Base-by-base conservation (phyloP, 1,140 invertebrate genomes). In the Sitobion miscanthi region DNA sequence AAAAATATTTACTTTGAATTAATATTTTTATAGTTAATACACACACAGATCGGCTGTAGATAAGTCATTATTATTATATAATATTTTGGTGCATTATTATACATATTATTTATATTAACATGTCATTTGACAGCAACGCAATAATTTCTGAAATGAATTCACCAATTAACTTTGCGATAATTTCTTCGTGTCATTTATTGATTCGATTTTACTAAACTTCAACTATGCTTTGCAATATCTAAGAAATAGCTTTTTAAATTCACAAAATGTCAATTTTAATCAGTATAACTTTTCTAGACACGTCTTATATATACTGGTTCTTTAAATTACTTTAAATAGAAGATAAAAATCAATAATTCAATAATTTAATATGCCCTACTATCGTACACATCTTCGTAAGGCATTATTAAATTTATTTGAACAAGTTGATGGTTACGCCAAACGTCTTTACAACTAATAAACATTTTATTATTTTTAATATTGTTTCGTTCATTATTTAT, bases 391-490 rank as follows among this genome's bases (percentile, higher is more conserved):
- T 90, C 38, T 45, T 38, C 14, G 30, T 45, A 20, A 69, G 7
- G 20, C 42, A 45, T 90, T 35, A 62, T 57, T 49, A 45, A 42
- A 90, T 90, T 89, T 57, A 69, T n/a, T 90, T 47, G 38, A 47
- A 9, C 14, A 54, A 69, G 8, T 89, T n/a, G 6, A 52, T 49
- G 30, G 23, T n/a, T 25, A 4, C 20, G 35, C 23, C 21, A 38
- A 89, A 54, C 7, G 30, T 88, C 20, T 52, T 20, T 35, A 35
- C 23, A 23, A 52, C 47, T 89, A 89, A 57, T 42, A 89, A 42
- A 57, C 52, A 89, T 89, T 89, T 89, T 89, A 38, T 89, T 89
- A 89, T 88, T 88, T 88, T 47, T 49, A 86, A 87, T 21, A 54
- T 35, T 38, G n/a, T 89, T 54, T 54, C 25, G 14, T 47, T 30